Conservation (phyloP, 2,113 vertebrate genomes). For the Aegithalos caudatus region DNA sequence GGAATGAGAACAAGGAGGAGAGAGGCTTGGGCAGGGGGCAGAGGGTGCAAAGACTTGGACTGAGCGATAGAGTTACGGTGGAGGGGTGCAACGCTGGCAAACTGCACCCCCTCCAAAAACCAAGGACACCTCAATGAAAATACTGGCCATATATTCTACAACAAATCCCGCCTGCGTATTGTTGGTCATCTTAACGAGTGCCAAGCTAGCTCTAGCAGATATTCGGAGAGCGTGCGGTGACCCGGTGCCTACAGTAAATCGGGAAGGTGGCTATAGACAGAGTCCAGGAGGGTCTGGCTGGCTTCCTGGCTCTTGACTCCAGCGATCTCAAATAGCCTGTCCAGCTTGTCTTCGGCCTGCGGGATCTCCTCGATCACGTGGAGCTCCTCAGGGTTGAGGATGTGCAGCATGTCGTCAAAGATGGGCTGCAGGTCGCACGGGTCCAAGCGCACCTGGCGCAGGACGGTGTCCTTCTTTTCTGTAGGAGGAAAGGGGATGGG, state of each 20-base stretch:
- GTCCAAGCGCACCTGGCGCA: conserved; percentile 94
- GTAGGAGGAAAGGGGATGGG: neutral
- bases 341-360: conserved; percentile 91
- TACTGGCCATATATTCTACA: conserved; percentile 71
- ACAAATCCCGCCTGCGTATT: conserved; percentile 45
- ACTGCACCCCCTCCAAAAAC: neutral
- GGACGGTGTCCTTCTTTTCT: conserved; percentile 99
- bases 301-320: conserved; percentile 97
- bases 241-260: conserved; percentile 83
- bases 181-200: conserved; percentile 40
- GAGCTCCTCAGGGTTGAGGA: conserved; percentile 93
- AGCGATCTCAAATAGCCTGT: conserved; percentile 92
- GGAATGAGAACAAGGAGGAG: conserved; percentile 44
- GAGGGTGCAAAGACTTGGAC: conserved; percentile 34
- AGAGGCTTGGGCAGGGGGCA: neutral
- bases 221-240: conserved; percentile 32
- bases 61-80: conserved; percentile 31
- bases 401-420: conserved; percentile 97
- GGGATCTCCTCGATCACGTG: conserved; percentile 90
- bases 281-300: conserved; percentile 96
- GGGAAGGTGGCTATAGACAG: conserved; percentile 94
- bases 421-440: conserved; percentile 96
- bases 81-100: conserved; percentile 41
- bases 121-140: conserved; percentile 58
- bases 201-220: conserved; percentile 65